These are phyloP conservation scores for Colostygia pectinataria DNA, from an alignment of 2,888 invertebrate genomes.

Conservation along the genomic window DNA sequence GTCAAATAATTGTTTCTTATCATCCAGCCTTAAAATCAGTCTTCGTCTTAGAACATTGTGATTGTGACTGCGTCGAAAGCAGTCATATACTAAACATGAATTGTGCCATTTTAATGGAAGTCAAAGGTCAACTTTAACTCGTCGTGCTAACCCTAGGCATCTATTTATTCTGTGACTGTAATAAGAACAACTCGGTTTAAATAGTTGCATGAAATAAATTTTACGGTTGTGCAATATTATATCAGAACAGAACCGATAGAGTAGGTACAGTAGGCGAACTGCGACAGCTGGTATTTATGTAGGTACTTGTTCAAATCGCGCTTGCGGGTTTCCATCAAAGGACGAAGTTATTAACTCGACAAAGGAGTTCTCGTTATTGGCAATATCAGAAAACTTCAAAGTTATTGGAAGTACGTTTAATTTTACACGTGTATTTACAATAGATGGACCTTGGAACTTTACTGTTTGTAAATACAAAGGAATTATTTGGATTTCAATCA, in stretches of 20 bases:
- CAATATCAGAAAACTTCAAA: conserved; percentile 33
- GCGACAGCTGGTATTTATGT: no score
- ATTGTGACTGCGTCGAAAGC: no score
- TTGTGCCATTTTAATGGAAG: no score
- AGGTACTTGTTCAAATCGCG: conserved; percentile 21
- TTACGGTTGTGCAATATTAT: neutral
- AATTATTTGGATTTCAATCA: conserved; percentile 1
- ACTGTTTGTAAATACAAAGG: conserved; percentile 2
- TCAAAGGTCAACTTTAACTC: no score
- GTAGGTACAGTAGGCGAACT: neutral
- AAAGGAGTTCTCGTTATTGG: conserved; percentile 38
- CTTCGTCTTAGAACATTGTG: no score
- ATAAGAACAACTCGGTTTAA: no score
- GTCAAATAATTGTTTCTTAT: no score
- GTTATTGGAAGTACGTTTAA: conserved; percentile 19
- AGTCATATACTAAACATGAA: no score
- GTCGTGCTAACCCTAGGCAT: no score
- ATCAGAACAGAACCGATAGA: neutral
- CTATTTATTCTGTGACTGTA: no score
- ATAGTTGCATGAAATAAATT: no score
- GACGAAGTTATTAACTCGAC: conserved; percentile 36
- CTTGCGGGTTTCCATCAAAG: conserved; percentile 42
- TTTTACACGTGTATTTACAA: conserved; percentile 8
- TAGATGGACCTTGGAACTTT: conserved; percentile 4
- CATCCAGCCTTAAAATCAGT: no score